Base-by-base conservation (phyloP, 1,140 invertebrate genomes). In the Danaus plexippus region DNA sequence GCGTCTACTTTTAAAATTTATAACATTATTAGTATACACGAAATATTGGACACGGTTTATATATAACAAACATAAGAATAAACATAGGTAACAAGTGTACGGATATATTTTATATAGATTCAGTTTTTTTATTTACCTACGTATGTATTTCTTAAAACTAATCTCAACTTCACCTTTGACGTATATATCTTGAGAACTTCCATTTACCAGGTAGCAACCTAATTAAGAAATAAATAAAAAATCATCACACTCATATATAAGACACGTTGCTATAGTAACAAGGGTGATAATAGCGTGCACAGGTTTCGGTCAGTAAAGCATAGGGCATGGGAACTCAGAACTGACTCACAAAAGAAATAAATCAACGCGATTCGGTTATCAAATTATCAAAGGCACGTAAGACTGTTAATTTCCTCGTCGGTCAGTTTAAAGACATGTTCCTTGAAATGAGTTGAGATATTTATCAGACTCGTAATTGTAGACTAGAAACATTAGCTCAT, bases 331-430 rank as follows among this genome's bases (percentile, higher is more conserved):
- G 82, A 84, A 80, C 63, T 52, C 50, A 46, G 47, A 46, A 52
- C 63, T 77, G 73, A 75, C 70, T 80, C 75, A 80, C 56, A 79
- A 72, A 61, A 63, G 64, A 69, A 76, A 83, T 86, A 86, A 86
- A 86, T 85, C 83, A 87, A 80, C 72, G 46, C 63, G 56, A 71
- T 65, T 65, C 66, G 65, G 81, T 87, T 87, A 87, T 87, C 84
- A 87, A 82, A 85, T 81, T 85, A 87, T 85, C 84, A 84, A 78
- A 80, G 70, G 71, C 80, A 85, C 84, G 84, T 85, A 71, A 75
- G 76, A 65, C 71, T 75, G 73, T 86, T 86, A 85, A 87, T 85
- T 86, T 82, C 69, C 63, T 65, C 68, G 77, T 71, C 80, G 80
- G 80, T 78, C 80, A 80, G 71, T 72, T 75, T 76, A 79, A 85